A percentile compares a stretch with the other conserved stretches of the same genome.
These are phyloP conservation scores for Bombyx huttoni DNA, from an alignment of 2,888 invertebrate species.

Conservation along the genomic window DNA sequence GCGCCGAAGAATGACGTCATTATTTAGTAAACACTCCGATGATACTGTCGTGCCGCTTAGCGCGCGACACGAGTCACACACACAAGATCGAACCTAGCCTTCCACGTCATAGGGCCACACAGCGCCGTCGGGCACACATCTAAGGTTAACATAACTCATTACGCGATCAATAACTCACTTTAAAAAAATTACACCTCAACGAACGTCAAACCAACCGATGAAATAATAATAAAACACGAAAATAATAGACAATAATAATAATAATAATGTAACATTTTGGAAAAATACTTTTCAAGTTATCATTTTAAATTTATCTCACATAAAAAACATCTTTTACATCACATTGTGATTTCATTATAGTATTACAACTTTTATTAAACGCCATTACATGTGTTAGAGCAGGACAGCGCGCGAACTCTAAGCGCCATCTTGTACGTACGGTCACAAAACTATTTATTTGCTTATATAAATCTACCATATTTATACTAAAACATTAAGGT, in stretches of 20 bases:
- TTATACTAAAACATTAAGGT: conserved; percentile 2
- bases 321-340: conserved; percentile 65
- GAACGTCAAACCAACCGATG: conserved; percentile 31
- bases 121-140: conserved; percentile 3
- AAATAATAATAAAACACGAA: conserved; percentile 53
- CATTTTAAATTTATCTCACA: conserved; percentile 55
- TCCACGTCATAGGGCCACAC: conserved; percentile 1
- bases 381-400: conserved; percentile 7
- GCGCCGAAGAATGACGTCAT: conserved; percentile 8
- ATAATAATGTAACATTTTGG: conserved; percentile 46
- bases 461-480: conserved; percentile 2
- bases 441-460: conserved; percentile 1
- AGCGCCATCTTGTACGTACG: background rate
- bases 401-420: background rate
- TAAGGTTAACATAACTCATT: conserved; percentile 38
- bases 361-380: conserved; percentile 33
- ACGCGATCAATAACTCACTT: conserved; percentile 47
- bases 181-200: conserved; percentile 42
- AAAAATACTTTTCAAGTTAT: conserved; percentile 67
- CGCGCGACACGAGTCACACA: background rate
- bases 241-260: conserved; percentile 7
- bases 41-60: conserved; percentile 2
- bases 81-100: conserved; percentile 8
- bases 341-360: conserved; percentile 58
- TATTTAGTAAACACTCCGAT: conserved; percentile 7